Base-by-base conservation (phyloP, 2,888 invertebrate species). In the Cataglyphis altisquamis region DNA sequence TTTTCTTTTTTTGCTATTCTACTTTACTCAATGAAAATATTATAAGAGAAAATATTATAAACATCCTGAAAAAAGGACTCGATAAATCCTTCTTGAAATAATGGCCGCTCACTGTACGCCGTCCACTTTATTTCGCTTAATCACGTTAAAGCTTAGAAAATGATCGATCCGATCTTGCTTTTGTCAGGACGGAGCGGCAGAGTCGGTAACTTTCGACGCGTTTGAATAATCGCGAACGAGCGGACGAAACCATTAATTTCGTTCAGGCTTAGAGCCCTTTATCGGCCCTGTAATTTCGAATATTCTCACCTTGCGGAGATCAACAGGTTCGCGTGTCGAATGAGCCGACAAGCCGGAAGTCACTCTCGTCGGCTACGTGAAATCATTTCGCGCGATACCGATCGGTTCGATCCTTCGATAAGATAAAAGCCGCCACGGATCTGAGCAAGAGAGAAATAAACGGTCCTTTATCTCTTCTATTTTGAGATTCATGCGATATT, bases 271-370 rank as follows among this genome's bases (percentile, higher is more conserved):
- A 32, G 29, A 15, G 32, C n/a, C 57, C 12, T 52, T 36, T 82
- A 89, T 87, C 66, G 86, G 84, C 83, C 41, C 63, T 72, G 55
- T 52, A 18, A 45, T 55, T 39, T 4, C 32, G 72, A 83, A 83
- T 84, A 63, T 82, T 88, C 82, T 36, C 84, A 83, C 85, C 82
- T 82, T 41, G 57, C 32, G 12, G 39, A 48, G 84, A 87, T 90
- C 94, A 94, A 94, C 94, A 94, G 94, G 94, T 94, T 94, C 86
- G 94, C 94, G 94, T 94, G 94, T 90, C 92, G 93, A 92, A 93
- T 92, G 90, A 90, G 86, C 86, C 88, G 85, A 87, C 87, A 87
- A 84, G 91, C 91, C 92, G 92, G 92, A 94, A 94, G 93, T 94
- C 92, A 93, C 92, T 92, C 90, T 92, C 90, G 90, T 91, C 83